Evolutionary conservation across 1,140 invertebrate genomes (phyloP), one percentile per base, ranked within the genome.

Genomic region (Cotesia glomerata): DNA sequence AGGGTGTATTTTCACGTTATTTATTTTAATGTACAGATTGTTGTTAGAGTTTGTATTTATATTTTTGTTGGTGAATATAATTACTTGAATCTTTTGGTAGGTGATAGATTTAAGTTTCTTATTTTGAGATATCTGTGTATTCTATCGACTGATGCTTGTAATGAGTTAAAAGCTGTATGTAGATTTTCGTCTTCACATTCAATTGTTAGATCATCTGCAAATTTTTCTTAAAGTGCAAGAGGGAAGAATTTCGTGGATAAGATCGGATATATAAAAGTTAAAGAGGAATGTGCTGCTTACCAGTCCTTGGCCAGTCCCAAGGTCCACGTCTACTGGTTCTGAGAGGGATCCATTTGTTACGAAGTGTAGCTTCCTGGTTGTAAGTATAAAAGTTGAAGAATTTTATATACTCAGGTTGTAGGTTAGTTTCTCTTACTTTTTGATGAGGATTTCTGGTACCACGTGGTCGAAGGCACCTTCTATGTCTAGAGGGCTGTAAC

Each of bases 381-480:
- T 58, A 18, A 9, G 56, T 18, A 11, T 9, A 58, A 11, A 26
- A 58, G 18, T 9, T 58, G n/a, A 18, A 58, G 8, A 26, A 58
- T 5, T 8, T 63, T 0, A 75, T 52, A 9, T 51, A 45, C 3
- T 13, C 49, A 1, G 67, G 59, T 1, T 72, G n/a, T 7, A 18
- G 14, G 0, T 51, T 65, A 3, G 69, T 8, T 13, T 72, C 61
- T 9, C 7, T 54, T 11, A 76, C 7, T 74, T 58, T 45, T 56
- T 4, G 5, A 72, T 18, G 4, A 77, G 13, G 8, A 74, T 35
- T 13, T 66, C 8, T 8, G 70, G 70, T 4, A 61, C 18, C 0
- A 79, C 74, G 26, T 77, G 75, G 18, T 77, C 75, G 16, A 73
- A 79, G 4, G 78, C 76, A 0, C 73, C 76, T 63, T 74, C 39